Evolutionary conservation across 2,888 invertebrate genomes (phyloP).

Genomic region (Tholera decimalis): DNA sequence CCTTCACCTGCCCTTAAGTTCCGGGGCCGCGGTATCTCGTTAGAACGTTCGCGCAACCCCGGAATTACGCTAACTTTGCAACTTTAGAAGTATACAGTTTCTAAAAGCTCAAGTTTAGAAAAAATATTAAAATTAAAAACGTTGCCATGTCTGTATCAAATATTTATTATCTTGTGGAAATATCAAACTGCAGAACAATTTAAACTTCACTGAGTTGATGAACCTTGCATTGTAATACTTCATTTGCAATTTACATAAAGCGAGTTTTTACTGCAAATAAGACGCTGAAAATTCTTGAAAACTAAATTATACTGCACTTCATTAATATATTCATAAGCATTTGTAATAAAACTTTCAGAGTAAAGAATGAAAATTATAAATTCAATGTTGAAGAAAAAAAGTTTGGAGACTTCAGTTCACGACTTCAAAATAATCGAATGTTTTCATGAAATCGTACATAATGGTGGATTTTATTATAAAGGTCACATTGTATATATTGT

Average conservation of each 20-base stretch:
- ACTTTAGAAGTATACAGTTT: too few relatives aligned
- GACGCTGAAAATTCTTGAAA: conserved; percentile 13
- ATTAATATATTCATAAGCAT: conserved; percentile 31
- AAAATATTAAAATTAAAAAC: too few relatives aligned
- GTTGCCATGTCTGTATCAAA: conserved; percentile 5
- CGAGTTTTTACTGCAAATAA: conserved; percentile 36
- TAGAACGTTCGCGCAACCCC: too few relatives aligned
- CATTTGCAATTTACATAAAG: conserved; percentile 11
- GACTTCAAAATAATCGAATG: conserved; percentile 8
- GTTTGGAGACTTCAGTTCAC: not conserved
- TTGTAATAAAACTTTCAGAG: conserved; percentile 24
- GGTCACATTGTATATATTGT: not conserved
- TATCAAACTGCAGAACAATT: conserved; percentile 20
- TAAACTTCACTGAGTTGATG: conserved; percentile 13
- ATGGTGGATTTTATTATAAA: not conserved
- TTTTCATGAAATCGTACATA: not conserved
- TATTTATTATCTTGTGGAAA: not conserved
- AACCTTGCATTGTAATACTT: conserved; percentile 9
- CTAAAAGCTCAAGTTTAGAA: too few relatives aligned
- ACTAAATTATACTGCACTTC: conserved; percentile 10
- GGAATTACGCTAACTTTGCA: too few relatives aligned
- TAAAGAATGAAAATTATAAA: not conserved
- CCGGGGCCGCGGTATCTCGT: too few relatives aligned
- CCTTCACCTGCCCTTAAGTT: too few relatives aligned
- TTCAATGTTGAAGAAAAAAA: conserved; percentile 11